Evolutionary conservation across 1,140 invertebrate species (phyloP).

Genomic region (Drosophila trapezifrons): DNA sequence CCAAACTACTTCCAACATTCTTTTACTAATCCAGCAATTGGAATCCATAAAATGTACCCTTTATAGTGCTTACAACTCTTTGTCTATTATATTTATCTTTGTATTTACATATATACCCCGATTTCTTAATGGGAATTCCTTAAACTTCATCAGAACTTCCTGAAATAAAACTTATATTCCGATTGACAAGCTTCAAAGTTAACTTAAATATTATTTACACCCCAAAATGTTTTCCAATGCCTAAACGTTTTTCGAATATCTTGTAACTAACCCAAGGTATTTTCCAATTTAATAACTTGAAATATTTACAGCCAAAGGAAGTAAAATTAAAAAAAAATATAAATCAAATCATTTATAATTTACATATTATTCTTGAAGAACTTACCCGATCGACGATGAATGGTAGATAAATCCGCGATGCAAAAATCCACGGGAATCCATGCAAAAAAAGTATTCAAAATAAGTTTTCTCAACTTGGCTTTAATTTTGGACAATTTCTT

Average conservation of each 20-base stretch:
- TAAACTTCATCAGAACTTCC: too few relatives aligned
- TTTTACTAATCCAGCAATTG: too few relatives aligned
- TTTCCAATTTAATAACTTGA: not conserved
- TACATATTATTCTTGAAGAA: not conserved
- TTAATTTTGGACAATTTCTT: conserved; percentile 2
- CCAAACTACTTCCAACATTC: too few relatives aligned
- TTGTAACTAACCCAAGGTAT: not conserved
- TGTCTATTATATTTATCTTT: too few relatives aligned
- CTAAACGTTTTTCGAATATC: too few relatives aligned
- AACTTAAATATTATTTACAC: too few relatives aligned
- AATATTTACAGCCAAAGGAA: not conserved
- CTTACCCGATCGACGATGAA: conserved; percentile 8
- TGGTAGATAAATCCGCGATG: conserved; percentile 14
- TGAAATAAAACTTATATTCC: not conserved
- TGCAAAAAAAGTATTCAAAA: not conserved
- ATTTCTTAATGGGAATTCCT: not conserved
- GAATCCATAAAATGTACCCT: too few relatives aligned
- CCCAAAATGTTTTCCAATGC: too few relatives aligned
- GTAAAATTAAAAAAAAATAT: not conserved
- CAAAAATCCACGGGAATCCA: conserved; percentile 26
- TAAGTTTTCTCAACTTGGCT: conserved; percentile 14
- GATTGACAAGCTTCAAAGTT: not conserved
- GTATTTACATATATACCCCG: too few relatives aligned
- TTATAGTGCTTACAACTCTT: too few relatives aligned
- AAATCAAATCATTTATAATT: not conserved